Percentiles rank a stretch among this genome's conserved stretches.
Evolutionary conservation across 2,888 invertebrate species (phyloP).

Genomic region (Pheosia gnoma): DNA sequence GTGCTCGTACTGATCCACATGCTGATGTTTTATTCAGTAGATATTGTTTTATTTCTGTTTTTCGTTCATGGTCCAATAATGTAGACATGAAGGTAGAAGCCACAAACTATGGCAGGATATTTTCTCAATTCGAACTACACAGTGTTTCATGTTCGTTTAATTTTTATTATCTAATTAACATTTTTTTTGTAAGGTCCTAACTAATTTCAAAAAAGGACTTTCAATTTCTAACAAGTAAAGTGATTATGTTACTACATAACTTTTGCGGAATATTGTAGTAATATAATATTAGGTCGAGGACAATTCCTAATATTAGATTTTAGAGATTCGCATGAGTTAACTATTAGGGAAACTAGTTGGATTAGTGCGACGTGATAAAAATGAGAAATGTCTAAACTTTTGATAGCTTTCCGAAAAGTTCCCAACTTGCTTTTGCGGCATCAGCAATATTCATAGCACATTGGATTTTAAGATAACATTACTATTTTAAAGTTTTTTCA

Average conservation of each 20-base stretch:
- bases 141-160: too few relatives aligned
- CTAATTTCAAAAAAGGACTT: not conserved
- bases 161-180: too few relatives aligned
- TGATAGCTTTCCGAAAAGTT: conserved; percentile 2
- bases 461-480: not conserved
- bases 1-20: not conserved
- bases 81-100: not conserved
- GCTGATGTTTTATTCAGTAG: not conserved
- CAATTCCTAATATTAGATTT: not conserved
- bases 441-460: not conserved
- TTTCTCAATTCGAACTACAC: not conserved
- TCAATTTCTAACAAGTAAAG: not conserved
- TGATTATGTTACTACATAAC: not conserved
- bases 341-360: not conserved
- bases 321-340: not conserved
- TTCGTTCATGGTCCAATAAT: not conserved
- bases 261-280: not conserved
- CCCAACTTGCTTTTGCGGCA: not conserved
- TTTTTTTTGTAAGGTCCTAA: too few relatives aligned
- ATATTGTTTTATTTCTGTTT: not conserved
- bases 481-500: not conserved
- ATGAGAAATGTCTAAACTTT: not conserved
- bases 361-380: not conserved
- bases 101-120: not conserved
- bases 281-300: too few relatives aligned